Percentiles rank a stretch among this genome's conserved stretches.
Evolutionary conservation across 1,140 invertebrate species (phyloP).

Genomic region (Sinonovacula constricta): DNA sequence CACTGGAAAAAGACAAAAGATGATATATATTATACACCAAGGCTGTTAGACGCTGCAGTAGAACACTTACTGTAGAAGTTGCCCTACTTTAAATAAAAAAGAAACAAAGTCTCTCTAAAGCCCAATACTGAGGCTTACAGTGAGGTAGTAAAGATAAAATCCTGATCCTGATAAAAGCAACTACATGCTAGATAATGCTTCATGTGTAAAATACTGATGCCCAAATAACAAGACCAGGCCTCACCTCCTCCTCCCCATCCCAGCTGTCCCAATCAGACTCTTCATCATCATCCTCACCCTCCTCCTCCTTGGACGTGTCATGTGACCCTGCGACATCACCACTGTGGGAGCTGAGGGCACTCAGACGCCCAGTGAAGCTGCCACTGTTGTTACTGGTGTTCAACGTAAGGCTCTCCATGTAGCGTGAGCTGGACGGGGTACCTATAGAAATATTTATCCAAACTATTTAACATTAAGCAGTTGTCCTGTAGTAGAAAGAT

Average conservation of each 20-base stretch:
- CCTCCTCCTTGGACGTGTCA: slow-evolving; percentile 24
- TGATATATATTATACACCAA: too few species aligned
- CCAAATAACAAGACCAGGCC: background rate
- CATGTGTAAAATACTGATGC: background rate
- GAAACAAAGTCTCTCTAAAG: background rate
- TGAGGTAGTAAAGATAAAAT: background rate
- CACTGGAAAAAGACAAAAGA: slow-evolving; percentile 48
- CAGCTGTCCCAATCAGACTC: slow-evolving; percentile 71
- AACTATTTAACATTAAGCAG: background rate
- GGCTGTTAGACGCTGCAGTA: too few species aligned
- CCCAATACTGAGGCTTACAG: background rate
- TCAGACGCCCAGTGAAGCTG: slow-evolving; percentile 56
- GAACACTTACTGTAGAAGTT: background rate
- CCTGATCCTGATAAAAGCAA: background rate
- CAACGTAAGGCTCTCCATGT: slow-evolving; percentile 62
- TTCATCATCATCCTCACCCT: slow-evolving; percentile 29
- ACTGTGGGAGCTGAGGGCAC: slow-evolving; percentile 57
- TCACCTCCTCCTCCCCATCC: slow-evolving; percentile 70
- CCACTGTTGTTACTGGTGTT: slow-evolving; percentile 69
- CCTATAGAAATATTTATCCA: slow-evolving; percentile 12
- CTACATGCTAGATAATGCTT: background rate
- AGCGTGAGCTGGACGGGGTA: slow-evolving; percentile 45
- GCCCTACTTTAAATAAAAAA: background rate
- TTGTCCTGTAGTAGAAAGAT: background rate
- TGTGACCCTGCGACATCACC: slow-evolving; percentile 14